phyloP scores from a whole-genome alignment of 2,888 invertebrate species.

The Drosophila eohydei region DNA sequence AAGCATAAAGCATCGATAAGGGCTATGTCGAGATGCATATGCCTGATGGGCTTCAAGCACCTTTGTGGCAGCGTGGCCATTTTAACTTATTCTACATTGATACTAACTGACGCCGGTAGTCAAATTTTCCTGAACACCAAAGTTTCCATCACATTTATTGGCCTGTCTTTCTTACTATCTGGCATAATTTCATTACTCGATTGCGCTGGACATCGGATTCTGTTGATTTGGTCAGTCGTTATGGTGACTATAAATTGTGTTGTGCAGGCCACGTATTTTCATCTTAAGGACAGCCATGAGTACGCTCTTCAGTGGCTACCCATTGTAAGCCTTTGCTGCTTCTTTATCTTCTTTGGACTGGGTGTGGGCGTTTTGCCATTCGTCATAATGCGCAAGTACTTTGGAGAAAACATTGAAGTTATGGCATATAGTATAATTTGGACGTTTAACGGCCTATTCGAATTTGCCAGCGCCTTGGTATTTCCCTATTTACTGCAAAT shows the following conservation, averaged over 20 bases:
- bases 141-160: conserved; percentile 90
- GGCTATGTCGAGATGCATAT: not conserved
- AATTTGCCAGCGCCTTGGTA: conserved; percentile 88
- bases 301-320: conserved; percentile 87
- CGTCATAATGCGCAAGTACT: conserved; percentile 90
- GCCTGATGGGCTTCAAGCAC: conserved; percentile 93
- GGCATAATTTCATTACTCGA: conserved; percentile 90
- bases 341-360: conserved; percentile 90
- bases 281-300: conserved; percentile 64
- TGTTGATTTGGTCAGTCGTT: conserved; percentile 89
- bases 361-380: conserved; percentile 92
- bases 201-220: conserved; percentile 89
- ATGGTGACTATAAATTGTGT: conserved; percentile 89
- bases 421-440: conserved; percentile 90
- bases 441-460: conserved; percentile 91
- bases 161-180: conserved; percentile 88
- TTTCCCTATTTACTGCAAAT: conserved; percentile 82
- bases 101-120: conserved; percentile 86
- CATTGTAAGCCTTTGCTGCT: conserved; percentile 88
- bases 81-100: conserved; percentile 89
- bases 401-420: conserved; percentile 90
- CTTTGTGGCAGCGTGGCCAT: conserved; percentile 92
- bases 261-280: conserved; percentile 89
- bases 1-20: not conserved
- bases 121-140: conserved; percentile 78